Percentiles rank a stretch among this genome's conserved stretches.
Conservation (phyloP, 2,888 invertebrate genomes). For the Thysanoteuthis rhombus region DNA sequence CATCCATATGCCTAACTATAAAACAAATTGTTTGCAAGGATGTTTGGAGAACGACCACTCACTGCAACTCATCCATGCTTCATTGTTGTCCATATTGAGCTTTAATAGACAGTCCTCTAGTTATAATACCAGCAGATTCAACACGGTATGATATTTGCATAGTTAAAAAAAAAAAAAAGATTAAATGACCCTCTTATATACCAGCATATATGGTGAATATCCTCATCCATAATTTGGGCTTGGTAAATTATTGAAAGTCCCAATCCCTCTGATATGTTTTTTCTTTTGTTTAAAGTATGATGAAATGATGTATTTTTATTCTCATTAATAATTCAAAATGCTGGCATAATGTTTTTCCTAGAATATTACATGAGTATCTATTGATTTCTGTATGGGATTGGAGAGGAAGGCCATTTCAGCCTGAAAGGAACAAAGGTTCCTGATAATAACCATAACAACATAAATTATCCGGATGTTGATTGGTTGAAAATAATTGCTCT, state of each 20-base stretch:
- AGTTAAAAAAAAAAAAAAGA: too few species aligned
- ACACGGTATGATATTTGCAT: too few species aligned
- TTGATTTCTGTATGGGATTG: background rate
- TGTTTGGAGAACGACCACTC: too few species aligned
- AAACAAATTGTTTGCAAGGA: too few species aligned
- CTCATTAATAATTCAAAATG: background rate
- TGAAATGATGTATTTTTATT: background rate
- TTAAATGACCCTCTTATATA: too few species aligned
- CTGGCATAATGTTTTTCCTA: background rate
- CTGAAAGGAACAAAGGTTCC: background rate
- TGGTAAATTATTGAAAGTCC: background rate
- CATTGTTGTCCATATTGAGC: too few species aligned
- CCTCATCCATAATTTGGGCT: too few species aligned
- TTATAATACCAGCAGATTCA: too few species aligned
- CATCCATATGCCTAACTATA: too few species aligned
- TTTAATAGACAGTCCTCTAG: too few species aligned
- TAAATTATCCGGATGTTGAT: background rate
- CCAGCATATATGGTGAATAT: too few species aligned
- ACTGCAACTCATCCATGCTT: too few species aligned
- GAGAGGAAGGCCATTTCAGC: background rate
- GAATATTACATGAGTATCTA: background rate
- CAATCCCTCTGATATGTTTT: background rate
- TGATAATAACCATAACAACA: background rate
- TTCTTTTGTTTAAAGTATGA: background rate
- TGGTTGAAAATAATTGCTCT: background rate